These are phyloP conservation scores for Holothuria glaberrima DNA, from an alignment of 35 echinoderm and acorn worm genomes.

Conservation along the genomic window DNA sequence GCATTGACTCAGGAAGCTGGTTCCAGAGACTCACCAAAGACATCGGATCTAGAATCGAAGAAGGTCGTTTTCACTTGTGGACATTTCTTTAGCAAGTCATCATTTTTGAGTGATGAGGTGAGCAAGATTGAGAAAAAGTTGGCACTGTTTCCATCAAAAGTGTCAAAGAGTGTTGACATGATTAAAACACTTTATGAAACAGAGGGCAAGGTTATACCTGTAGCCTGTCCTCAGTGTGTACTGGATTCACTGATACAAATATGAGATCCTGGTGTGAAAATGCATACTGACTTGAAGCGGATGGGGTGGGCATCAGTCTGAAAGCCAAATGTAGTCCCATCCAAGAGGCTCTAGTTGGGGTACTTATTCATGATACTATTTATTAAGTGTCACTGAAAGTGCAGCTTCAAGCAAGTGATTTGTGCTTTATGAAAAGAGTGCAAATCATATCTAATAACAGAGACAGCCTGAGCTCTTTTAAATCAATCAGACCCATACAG, in stretches of 20 bases:
- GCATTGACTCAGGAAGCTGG: slow-evolving; percentile 9
- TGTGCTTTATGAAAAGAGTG: no score
- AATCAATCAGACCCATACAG: no score
- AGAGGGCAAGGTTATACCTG: slow-evolving; percentile 60
- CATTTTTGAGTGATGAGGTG: slow-evolving; percentile 50
- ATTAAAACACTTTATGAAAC: slow-evolving; percentile 61
- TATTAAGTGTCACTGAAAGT: no score
- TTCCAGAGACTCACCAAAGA: not conserved
- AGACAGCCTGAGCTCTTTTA: no score
- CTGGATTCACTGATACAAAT: slow-evolving; percentile 61
- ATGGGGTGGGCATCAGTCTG: no score
- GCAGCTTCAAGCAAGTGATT: no score
- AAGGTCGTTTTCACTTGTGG: slow-evolving; percentile 85
- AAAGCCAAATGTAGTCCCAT: no score
- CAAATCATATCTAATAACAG: no score
- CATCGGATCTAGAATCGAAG: slow-evolving; percentile 25
- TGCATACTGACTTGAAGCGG: no score
- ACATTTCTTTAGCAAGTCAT: slow-evolving; percentile 66
- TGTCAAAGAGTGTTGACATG: slow-evolving; percentile 62
- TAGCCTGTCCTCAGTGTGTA: slow-evolving; percentile 80
- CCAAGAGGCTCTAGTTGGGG: no score
- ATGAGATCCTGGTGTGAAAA: no score
- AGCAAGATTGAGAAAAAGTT: slow-evolving; percentile 55
- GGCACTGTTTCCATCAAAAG: slow-evolving; percentile 55
- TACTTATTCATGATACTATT: no score